Percentiles rank a stretch among this genome's conserved stretches.
These are phyloP conservation scores for Sebastes umbrosus DNA, from an alignment of 2,797 vertebrate species.

Conservation along the genomic window DNA sequence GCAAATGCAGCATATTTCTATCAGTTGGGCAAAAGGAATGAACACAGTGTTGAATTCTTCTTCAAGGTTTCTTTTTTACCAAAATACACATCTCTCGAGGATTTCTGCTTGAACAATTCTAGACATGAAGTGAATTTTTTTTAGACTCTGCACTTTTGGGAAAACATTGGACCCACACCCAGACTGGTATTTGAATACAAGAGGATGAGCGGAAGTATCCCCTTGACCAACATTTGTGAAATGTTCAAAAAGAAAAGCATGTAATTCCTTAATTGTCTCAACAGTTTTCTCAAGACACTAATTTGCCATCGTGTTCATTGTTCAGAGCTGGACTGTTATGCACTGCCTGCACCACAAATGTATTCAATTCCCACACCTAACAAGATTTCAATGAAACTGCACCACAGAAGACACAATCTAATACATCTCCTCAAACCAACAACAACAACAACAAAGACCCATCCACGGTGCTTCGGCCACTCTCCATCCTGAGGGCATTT, in stretches of 20 bases:
- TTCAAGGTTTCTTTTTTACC: neutral
- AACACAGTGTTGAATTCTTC: neutral
- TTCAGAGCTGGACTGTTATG: neutral
- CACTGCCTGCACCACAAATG: neutral
- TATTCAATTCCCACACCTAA: neutral
- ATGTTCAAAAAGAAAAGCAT: neutral
- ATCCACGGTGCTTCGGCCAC: neutral
- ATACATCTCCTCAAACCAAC: neutral
- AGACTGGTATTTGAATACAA: neutral
- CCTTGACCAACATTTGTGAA: neutral
- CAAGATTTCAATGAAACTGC: neutral
- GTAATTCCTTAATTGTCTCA: neutral
- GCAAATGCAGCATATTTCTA: neutral
- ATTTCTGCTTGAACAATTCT: neutral
- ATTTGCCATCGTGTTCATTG: neutral
- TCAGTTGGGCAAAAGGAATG: neutral
- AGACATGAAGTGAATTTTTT: neutral
- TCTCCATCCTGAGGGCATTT: constrained; percentile 56
- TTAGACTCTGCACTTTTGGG: neutral
- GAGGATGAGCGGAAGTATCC: neutral
- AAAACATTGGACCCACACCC: neutral
- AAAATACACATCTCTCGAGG: neutral
- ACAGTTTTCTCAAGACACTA: neutral
- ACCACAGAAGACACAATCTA: neutral
- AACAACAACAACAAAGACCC: constrained; percentile 14